These are phyloP conservation scores for Portevinia maculata DNA, from an alignment of 2,888 invertebrate genomes.

Conservation along the genomic window DNA sequence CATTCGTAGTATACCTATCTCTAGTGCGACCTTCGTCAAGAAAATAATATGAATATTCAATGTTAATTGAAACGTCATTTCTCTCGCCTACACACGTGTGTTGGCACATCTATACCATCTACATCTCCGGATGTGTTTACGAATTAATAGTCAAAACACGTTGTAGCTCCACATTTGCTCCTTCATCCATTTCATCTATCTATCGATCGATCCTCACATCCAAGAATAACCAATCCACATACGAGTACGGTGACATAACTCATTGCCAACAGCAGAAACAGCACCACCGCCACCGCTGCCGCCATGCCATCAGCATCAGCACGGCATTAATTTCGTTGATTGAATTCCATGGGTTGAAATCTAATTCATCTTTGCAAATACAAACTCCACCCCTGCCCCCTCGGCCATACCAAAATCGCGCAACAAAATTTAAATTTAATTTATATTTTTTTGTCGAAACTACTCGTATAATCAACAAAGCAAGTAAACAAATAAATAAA, in stretches of 20 bases:
- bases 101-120: not conserved
- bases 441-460: constrained; percentile 34
- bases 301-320: too few species aligned
- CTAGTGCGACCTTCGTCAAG: not conserved
- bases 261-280: not conserved
- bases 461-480: constrained; percentile 52
- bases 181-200: not conserved
- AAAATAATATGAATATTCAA: not conserved
- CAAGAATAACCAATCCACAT: not conserved
- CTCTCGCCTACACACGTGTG: not conserved
- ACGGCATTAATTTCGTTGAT: not conserved
- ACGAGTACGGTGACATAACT: constrained; percentile 1
- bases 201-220: not conserved
- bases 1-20: not conserved
- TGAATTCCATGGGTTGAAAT: constrained; percentile 22
- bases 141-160: not conserved
- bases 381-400: not conserved
- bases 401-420: not conserved
- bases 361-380: not conserved
- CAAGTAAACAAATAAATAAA: constrained; percentile 56
- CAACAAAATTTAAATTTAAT: constrained; percentile 27
- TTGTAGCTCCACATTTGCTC: not conserved
- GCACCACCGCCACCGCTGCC: not conserved
- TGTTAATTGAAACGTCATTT: not conserved
- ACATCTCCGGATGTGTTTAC: not conserved